Percentiles rank a stretch among this genome's conserved stretches.
Evolutionary conservation across 2,797 vertebrate species (phyloP).

Genomic region (Falco columbarius): DNA sequence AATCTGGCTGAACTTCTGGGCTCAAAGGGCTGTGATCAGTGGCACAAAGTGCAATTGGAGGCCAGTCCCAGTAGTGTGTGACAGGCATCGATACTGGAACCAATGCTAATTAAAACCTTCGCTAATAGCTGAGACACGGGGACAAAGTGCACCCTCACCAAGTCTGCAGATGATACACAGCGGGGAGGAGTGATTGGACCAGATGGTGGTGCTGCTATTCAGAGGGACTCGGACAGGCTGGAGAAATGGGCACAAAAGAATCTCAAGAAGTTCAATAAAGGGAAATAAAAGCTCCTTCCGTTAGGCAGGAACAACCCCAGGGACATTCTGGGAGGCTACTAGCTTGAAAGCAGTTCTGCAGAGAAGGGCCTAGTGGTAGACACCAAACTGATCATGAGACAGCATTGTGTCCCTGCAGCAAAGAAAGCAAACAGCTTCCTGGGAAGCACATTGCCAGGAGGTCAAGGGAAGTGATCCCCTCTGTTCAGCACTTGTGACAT

Average conservation of each 20-base stretch:
- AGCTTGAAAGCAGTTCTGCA: background rate
- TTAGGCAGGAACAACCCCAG: background rate
- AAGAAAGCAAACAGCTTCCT: background rate
- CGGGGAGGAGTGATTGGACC: accelerated
- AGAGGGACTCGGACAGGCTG: background rate
- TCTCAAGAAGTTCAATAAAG: background rate
- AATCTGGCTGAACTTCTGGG: background rate
- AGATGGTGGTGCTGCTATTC: background rate
- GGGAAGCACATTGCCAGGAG: background rate
- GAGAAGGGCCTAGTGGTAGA: background rate
- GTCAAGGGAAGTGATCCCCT: background rate
- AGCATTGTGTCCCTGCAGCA: background rate
- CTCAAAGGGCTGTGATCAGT: background rate
- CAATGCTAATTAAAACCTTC: background rate
- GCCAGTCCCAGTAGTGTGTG: background rate
- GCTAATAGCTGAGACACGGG: background rate
- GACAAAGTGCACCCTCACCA: background rate
- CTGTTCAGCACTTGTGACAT: too few relatives aligned
- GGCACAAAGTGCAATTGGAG: background rate
- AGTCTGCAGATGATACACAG: background rate
- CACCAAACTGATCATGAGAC: background rate
- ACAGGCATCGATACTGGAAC: background rate
- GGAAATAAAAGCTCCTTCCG: background rate
- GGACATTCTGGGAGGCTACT: background rate
- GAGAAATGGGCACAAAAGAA: background rate